phyloP scores from a whole-genome alignment of 2,113 vertebrate species.

The Natator depressus region DNA sequence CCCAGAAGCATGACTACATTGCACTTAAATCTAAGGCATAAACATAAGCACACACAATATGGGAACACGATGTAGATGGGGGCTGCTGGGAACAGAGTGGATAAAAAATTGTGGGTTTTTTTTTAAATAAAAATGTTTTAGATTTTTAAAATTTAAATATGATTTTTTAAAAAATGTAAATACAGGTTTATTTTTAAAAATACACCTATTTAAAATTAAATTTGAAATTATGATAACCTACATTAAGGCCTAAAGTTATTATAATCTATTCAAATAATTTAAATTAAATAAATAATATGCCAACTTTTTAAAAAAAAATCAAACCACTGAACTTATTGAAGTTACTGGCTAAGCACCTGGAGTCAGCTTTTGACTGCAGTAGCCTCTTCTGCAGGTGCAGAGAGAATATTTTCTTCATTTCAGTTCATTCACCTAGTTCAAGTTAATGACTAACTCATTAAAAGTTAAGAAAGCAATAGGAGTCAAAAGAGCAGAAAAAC shows the following conservation, averaged over 20 bases:
- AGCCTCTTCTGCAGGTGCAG: background rate
- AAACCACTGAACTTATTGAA: background rate
- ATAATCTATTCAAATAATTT: background rate
- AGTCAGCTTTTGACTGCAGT: background rate
- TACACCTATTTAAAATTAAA: background rate
- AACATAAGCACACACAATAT: background rate
- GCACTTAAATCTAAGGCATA: background rate
- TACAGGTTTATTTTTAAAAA: background rate
- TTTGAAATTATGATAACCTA: background rate
- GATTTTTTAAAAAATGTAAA: background rate
- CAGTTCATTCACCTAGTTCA: background rate
- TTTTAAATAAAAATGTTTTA: too few species aligned
- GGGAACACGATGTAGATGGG: background rate
- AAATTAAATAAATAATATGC: background rate
- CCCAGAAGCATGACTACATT: rapidly evolving
- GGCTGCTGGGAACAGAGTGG: background rate
- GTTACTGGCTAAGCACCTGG: background rate
- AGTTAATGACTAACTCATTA: background rate
- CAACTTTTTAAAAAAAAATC: background rate
- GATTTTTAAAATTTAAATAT: background rate
- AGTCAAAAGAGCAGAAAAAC: background rate
- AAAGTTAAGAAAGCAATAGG: background rate
- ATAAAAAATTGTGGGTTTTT: background rate
- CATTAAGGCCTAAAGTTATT: background rate
- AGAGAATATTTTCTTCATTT: background rate